phyloP scores from a whole-genome alignment of 1,140 invertebrate genomes.

The Contarinia nasturtii region DNA sequence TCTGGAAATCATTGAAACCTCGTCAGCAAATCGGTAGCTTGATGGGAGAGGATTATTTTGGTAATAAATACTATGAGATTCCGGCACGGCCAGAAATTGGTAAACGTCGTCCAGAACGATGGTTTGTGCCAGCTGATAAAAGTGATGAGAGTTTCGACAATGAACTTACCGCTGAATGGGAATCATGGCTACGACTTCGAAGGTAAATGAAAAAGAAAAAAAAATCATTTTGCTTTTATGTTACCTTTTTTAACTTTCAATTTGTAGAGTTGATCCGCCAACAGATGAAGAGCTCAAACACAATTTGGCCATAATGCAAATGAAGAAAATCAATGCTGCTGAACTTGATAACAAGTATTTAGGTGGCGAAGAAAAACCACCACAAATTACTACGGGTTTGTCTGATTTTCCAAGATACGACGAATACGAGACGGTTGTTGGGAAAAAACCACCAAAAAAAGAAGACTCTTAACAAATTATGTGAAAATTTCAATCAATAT shows the following conservation, averaged over 20 bases:
- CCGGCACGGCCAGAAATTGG: slow-evolving; percentile 33
- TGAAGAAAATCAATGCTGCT: slow-evolving; percentile 55
- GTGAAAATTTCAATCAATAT: background rate
- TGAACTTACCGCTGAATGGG: slow-evolving; percentile 65
- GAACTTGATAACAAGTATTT: slow-evolving; percentile 33
- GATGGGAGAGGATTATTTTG: slow-evolving; percentile 51
- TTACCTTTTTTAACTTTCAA: background rate
- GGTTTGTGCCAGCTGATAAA: slow-evolving; percentile 44
- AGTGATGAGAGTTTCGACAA: slow-evolving; percentile 36
- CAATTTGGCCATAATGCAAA: slow-evolving; percentile 46
- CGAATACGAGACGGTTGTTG: slow-evolving; percentile 21
- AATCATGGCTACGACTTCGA: slow-evolving; percentile 56
- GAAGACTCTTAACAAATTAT: background rate
- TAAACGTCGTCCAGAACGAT: slow-evolving; percentile 39
- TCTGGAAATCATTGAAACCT: slow-evolving; percentile 36
- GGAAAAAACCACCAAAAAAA: slow-evolving; percentile 11
- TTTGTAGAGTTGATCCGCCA: slow-evolving; percentile 38
- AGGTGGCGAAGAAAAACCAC: slow-evolving; percentile 17
- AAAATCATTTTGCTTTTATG: background rate
- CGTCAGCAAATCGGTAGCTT: slow-evolving; percentile 28
- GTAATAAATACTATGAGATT: slow-evolving; percentile 67
- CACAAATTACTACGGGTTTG: slow-evolving; percentile 16
- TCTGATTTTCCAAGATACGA: slow-evolving; percentile 20
- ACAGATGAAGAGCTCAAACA: slow-evolving; percentile 45
- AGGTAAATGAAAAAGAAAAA: slow-evolving; percentile 22